Conservation (phyloP, 2,113 vertebrate species). For the Trochalopteron elliotii region DNA sequence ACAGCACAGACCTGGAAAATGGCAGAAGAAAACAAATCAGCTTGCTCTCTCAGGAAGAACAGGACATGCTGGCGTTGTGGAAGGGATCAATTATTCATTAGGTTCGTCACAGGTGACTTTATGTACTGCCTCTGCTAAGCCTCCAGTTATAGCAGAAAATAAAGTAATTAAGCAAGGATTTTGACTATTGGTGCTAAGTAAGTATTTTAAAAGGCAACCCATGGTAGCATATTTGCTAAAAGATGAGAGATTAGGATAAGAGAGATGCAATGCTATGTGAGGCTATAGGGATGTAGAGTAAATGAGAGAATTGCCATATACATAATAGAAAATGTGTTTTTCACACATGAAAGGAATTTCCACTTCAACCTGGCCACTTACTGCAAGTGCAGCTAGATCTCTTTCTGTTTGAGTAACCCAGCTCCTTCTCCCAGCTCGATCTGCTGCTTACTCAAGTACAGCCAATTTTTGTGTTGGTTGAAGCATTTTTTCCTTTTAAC, state of each 20-base stretch:
- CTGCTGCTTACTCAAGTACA: neutral
- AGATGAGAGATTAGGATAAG: neutral
- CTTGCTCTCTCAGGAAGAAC: neutral
- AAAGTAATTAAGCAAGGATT: neutral
- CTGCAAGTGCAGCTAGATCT: neutral
- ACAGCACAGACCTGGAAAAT: accelerated
- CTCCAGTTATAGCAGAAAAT: neutral
- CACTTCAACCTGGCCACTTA: neutral
- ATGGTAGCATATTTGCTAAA: neutral
- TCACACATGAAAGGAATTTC: neutral
- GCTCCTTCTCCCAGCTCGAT: neutral
- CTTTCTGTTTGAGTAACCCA: neutral
- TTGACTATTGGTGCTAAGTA: neutral
- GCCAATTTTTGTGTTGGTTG: neutral
- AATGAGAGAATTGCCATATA: neutral
- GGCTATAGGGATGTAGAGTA: neutral
- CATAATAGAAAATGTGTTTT: neutral
- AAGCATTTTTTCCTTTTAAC: neutral
- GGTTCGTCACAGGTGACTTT: neutral
- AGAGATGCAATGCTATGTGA: neutral
- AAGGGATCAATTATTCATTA: constrained; percentile 24
- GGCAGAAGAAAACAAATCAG: neutral
- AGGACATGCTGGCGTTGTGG: neutral
- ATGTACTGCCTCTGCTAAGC: neutral
- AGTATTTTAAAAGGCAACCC: neutral